Conservation (phyloP, 1,140 invertebrate genomes). For the Drosophila kohkoa region DNA sequence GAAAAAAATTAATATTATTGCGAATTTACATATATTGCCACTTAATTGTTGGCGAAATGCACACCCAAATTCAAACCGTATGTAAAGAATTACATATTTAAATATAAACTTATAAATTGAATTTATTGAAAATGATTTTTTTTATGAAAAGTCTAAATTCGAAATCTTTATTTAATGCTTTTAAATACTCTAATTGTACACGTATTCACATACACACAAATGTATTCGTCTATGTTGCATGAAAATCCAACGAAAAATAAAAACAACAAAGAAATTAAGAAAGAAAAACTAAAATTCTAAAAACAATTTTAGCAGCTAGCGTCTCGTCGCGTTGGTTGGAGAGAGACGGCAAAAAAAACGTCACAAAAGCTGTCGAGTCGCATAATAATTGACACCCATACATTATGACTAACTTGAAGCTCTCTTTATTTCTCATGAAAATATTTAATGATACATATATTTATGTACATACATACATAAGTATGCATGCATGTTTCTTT, state of each 20-base stretch:
- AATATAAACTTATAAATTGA: no score
- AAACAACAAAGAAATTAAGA: constrained; percentile 34
- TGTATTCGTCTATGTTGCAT: background rate
- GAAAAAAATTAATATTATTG: no score
- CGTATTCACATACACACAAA: background rate
- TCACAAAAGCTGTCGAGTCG: background rate
- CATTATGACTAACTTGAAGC: background rate
- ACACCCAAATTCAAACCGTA: no score
- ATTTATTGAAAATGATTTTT: no score
- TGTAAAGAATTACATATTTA: no score
- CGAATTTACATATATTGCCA: no score
- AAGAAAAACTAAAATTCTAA: constrained; percentile 65
- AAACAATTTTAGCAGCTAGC: constrained; percentile 54
- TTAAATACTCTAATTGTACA: background rate
- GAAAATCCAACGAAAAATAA: constrained; percentile 21
- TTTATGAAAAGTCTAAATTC: no score
- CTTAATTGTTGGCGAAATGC: no score
- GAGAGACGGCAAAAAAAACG: constrained; percentile 10
- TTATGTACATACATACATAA: no score
- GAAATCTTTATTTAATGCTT: no score
- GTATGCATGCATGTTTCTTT: background rate
- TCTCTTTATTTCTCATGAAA: background rate
- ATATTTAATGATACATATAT: no score
- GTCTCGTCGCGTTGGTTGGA: background rate
- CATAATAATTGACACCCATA: background rate